Conservation (phyloP, 2,888 invertebrate species). For the Mythimna loreyi region DNA sequence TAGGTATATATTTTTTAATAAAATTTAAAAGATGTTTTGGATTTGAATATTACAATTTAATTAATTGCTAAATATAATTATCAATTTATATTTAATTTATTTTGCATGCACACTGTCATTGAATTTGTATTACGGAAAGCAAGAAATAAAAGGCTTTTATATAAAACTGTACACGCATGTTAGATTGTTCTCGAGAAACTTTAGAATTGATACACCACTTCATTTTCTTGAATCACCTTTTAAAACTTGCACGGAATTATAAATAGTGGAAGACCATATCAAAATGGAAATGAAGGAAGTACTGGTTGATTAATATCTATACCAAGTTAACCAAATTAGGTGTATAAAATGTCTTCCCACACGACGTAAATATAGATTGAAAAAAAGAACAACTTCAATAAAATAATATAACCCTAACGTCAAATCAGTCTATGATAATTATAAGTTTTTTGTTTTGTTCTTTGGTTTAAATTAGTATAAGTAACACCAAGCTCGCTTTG, state of each 20-base stretch:
- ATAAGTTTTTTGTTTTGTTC: too few species aligned
- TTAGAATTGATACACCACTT: slow-evolving; percentile 23
- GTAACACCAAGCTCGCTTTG: background rate
- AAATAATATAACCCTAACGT: background rate
- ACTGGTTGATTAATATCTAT: slow-evolving; percentile 48
- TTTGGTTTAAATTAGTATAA: background rate
- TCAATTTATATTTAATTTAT: too few species aligned
- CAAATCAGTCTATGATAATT: background rate
- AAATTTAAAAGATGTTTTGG: too few species aligned
- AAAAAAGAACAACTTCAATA: slow-evolving; percentile 4
- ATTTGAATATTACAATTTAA: too few species aligned
- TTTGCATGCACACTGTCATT: too few species aligned
- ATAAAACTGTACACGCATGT: background rate
- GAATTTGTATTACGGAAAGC: too few species aligned
- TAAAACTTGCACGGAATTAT: slow-evolving; percentile 42
- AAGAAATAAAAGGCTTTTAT: too few species aligned
- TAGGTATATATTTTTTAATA: too few species aligned
- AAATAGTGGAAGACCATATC: slow-evolving; percentile 43
- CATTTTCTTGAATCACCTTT: slow-evolving; percentile 57
- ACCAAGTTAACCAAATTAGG: slow-evolving; percentile 44
- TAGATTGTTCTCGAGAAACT: background rate
- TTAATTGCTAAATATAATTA: too few species aligned
- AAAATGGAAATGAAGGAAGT: slow-evolving; percentile 51
- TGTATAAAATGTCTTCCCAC: slow-evolving; percentile 50
- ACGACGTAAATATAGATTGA: background rate